Evolutionary conservation across 2,888 invertebrate species (phyloP).

Genomic region (Ophioninae sp.): DNA sequence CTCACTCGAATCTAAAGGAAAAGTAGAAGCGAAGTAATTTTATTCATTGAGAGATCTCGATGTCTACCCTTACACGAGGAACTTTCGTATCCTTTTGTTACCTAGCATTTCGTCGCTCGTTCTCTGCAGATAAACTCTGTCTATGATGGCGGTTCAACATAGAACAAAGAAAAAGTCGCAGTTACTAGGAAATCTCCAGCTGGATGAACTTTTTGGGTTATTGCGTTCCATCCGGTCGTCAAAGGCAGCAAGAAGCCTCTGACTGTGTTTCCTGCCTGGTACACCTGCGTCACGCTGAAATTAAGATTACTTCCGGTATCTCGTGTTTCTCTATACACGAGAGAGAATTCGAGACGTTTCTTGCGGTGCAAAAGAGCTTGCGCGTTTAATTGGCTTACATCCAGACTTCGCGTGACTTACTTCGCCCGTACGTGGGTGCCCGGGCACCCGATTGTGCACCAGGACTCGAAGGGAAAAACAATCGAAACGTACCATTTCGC

Average conservation of each 20-base stretch:
- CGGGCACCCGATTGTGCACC: neutral
- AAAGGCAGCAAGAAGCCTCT: neutral
- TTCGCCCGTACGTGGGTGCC: neutral
- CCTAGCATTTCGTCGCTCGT: neutral
- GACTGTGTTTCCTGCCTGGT: neutral
- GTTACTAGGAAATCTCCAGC: neutral
- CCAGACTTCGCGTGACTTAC: neutral
- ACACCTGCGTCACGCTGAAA: neutral
- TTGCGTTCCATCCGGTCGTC: neutral
- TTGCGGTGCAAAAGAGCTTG: conserved; percentile 23
- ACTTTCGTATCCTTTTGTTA: neutral
- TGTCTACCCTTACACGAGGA: neutral
- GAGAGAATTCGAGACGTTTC: neutral
- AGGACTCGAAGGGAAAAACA: neutral
- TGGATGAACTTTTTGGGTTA: neutral
- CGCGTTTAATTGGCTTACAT: conserved; percentile 42
- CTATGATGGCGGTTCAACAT: neutral
- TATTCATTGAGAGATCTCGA: neutral
- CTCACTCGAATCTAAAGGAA: too few species aligned
- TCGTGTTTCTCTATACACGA: conserved; percentile 1
- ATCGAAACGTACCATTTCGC: neutral
- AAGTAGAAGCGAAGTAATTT: too few species aligned
- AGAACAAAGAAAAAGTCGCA: neutral
- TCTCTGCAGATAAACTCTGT: neutral
- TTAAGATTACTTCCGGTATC: neutral